phyloP scores from a whole-genome alignment of 1,140 invertebrate species.

The Phenacoccus solenopsis region DNA sequence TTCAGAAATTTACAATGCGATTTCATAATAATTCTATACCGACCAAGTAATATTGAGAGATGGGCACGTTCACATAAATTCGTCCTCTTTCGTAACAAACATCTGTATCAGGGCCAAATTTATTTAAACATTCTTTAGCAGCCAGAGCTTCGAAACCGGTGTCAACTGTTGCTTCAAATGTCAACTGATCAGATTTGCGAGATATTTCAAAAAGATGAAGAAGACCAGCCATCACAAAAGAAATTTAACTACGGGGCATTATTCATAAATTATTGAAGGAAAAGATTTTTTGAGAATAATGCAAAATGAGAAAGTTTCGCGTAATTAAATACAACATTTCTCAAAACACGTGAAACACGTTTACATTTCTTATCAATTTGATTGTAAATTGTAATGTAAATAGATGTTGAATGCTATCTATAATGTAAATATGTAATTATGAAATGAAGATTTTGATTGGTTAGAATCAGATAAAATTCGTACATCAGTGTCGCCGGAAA shows the following conservation, averaged over 20 bases:
- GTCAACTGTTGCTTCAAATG: constrained; percentile 33
- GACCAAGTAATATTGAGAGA: constrained; percentile 32
- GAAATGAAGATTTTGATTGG: neutral
- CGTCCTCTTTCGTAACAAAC: constrained; percentile 35
- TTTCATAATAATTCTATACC: constrained; percentile 25
- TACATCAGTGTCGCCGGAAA: neutral
- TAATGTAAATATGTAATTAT: neutral
- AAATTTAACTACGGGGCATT: neutral
- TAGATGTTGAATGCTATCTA: neutral
- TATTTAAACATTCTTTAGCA: constrained; percentile 40
- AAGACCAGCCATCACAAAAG: neutral
- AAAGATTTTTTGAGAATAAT: no score
- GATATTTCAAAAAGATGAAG: neutral
- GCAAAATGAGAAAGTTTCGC: no score
- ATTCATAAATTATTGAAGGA: neutral
- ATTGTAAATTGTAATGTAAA: neutral
- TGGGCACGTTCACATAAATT: constrained; percentile 37
- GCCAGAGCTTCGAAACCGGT: constrained; percentile 43
- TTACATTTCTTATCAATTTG: neutral
- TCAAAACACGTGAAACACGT: neutral
- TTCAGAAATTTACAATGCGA: no score
- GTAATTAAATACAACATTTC: no score
- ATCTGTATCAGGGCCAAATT: constrained; percentile 31
- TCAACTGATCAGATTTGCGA: constrained; percentile 1
- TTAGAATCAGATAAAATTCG: no score